Percentiles rank a stretch among this genome's conserved stretches.
These are phyloP conservation scores for Melipona bicolor DNA, from an alignment of 2,888 invertebrate species.

Conservation along the genomic window DNA sequence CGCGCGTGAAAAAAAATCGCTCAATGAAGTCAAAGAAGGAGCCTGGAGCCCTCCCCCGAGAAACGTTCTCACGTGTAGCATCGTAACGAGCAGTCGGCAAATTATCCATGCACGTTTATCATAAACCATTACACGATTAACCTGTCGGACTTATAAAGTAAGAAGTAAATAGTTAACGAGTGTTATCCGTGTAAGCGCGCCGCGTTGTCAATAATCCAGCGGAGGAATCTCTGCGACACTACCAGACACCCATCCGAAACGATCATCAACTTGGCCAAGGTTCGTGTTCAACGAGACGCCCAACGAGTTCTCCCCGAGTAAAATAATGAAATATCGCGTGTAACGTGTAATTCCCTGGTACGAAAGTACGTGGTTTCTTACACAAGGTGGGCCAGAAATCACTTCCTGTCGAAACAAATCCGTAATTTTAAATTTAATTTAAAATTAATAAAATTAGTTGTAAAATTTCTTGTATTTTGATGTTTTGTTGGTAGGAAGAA, in stretches of 20 bases:
- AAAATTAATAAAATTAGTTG: no score
- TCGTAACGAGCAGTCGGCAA: slow-evolving; percentile 47
- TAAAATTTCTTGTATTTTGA: no score
- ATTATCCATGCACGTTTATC: slow-evolving; percentile 64
- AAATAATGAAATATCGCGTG: not conserved
- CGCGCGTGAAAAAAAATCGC: not conserved
- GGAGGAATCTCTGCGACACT: not conserved
- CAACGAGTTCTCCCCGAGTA: not conserved
- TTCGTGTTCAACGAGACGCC: slow-evolving; percentile 26
- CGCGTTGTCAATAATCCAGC: slow-evolving; percentile 59
- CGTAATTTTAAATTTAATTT: no score
- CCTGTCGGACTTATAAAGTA: slow-evolving; percentile 45
- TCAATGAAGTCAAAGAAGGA: slow-evolving; percentile 13
- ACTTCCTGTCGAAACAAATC: no score
- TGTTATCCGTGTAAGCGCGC: slow-evolving; percentile 55
- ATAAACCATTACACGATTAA: slow-evolving; percentile 53
- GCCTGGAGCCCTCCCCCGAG: slow-evolving; percentile 44
- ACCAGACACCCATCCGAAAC: not conserved
- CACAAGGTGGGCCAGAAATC: not conserved
- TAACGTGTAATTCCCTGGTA: not conserved
- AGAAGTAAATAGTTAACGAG: slow-evolving; percentile 50
- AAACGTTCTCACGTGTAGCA: slow-evolving; percentile 40
- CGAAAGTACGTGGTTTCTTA: not conserved
- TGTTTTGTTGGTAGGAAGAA: no score
- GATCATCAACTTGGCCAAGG: slow-evolving; percentile 31